Evolutionary conservation across 2,797 vertebrate genomes (phyloP).

Genomic region (Sternotherus odoratus): DNA sequence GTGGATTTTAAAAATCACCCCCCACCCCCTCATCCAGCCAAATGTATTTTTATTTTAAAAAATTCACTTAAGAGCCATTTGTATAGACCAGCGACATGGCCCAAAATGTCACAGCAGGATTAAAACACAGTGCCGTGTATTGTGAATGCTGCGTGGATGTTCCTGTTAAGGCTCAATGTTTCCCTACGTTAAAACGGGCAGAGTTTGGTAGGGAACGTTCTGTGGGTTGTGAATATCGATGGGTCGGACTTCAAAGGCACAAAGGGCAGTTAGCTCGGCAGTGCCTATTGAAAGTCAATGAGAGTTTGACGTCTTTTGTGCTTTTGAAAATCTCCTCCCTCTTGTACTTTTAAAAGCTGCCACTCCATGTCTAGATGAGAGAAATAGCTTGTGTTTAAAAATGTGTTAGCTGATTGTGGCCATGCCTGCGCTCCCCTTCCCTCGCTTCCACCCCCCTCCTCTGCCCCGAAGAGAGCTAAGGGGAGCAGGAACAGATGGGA

Average conservation of each 20-base stretch:
- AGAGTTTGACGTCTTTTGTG: accelerated
- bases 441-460: too few species aligned
- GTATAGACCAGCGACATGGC: not conserved
- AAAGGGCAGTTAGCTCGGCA: accelerated
- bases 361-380: not conserved
- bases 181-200: not conserved
- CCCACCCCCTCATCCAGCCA: conserved; percentile 11
- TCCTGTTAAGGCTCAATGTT: not conserved
- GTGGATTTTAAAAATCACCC: not conserved
- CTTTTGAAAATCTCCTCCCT: not conserved
- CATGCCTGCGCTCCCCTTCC: accelerated
- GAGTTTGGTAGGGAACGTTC: not conserved
- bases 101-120: conserved; percentile 16
- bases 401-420: accelerated
- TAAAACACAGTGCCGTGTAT: accelerated
- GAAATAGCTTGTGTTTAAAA: accelerated
- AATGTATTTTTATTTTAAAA: not conserved
- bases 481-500: not conserved
- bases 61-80: not conserved
- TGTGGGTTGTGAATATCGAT: not conserved
- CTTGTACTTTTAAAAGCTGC: accelerated
- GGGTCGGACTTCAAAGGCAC: accelerated
- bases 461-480: not conserved
- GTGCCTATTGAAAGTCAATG: accelerated
- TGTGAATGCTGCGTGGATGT: not conserved